Evolutionary conservation across 2,797 vertebrate genomes (phyloP).

Genomic region (Pterois miles): DNA sequence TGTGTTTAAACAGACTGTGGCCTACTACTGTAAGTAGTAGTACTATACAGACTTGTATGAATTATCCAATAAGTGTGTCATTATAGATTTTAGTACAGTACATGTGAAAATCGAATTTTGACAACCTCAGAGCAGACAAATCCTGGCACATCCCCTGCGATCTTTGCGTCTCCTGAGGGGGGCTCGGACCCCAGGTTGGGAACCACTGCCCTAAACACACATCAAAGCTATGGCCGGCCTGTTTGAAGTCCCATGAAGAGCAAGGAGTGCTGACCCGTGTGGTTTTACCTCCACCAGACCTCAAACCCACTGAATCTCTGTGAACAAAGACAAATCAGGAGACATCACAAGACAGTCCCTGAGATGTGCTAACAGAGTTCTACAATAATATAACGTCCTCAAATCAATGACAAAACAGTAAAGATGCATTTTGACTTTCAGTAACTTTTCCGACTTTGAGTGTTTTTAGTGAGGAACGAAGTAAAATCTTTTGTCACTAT

Average conservation of each 20-base stretch:
- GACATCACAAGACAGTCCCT: conserved; percentile 7
- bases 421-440: background rate
- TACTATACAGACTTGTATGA: too few relatives aligned
- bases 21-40: too few relatives aligned
- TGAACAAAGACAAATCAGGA: conserved; percentile 1
- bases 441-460: background rate
- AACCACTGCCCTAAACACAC: conserved; percentile 9
- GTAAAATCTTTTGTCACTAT: background rate
- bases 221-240: conserved; percentile 24
- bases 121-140: too few relatives aligned
- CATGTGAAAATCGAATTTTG: too few relatives aligned
- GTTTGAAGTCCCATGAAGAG: conserved; percentile 40
- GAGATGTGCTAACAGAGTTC: background rate
- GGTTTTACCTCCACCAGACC: conserved; percentile 5
- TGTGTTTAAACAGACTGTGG: too few relatives aligned
- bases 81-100: too few relatives aligned
- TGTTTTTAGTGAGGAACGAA: background rate
- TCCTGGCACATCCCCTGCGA: too few relatives aligned
- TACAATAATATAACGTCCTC: background rate
- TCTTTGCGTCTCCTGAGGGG: too few relatives aligned
- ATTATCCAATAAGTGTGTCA: too few relatives aligned
- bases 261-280: background rate
- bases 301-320: background rate
- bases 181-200: too few relatives aligned
- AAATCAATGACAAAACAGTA: background rate